phyloP scores from a whole-genome alignment of 2,888 invertebrate genomes.

The Andrena dorsata region DNA sequence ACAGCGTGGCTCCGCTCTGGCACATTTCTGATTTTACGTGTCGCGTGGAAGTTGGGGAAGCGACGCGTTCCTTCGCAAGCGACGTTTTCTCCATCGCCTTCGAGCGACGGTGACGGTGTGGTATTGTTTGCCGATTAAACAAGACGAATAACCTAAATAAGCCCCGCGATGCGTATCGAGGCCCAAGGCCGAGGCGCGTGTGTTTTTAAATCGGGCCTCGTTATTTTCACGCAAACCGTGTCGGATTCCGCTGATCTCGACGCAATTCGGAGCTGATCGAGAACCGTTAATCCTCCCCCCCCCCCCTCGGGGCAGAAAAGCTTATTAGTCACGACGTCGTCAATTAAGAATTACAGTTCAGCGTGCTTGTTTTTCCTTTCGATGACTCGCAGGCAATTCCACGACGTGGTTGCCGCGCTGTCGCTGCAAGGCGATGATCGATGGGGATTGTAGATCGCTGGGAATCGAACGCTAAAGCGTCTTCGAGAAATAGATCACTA shows the following conservation, averaged over 20 bases:
- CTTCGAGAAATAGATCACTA: no score
- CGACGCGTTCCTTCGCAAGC: background rate
- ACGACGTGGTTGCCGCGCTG: background rate
- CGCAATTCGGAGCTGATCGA: constrained; percentile 13
- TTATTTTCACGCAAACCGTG: constrained; percentile 57
- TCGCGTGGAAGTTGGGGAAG: background rate
- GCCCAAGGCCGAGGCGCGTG: constrained; percentile 57
- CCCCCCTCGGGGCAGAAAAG: background rate
- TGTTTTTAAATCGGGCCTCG: constrained; percentile 58
- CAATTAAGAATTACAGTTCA: constrained; percentile 24
- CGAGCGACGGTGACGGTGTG: constrained; percentile 25
- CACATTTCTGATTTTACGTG: background rate
- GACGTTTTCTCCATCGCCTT: background rate
- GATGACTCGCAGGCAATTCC: constrained; percentile 2
- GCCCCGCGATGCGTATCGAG: constrained; percentile 43
- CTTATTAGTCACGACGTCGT: background rate
- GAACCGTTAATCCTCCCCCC: constrained; percentile 1
- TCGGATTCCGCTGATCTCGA: constrained; percentile 50
- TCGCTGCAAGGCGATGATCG: no score
- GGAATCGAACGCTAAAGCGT: no score
- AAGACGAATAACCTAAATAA: constrained; percentile 71
- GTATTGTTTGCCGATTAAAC: constrained; percentile 67
- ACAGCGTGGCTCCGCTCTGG: background rate
- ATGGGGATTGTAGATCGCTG: no score
- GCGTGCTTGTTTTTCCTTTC: constrained; percentile 21